Evolutionary conservation across 2,797 vertebrate species (phyloP), one percentile per base, ranked within the genome.

Genomic region (Sciurus carolinensis): DNA sequence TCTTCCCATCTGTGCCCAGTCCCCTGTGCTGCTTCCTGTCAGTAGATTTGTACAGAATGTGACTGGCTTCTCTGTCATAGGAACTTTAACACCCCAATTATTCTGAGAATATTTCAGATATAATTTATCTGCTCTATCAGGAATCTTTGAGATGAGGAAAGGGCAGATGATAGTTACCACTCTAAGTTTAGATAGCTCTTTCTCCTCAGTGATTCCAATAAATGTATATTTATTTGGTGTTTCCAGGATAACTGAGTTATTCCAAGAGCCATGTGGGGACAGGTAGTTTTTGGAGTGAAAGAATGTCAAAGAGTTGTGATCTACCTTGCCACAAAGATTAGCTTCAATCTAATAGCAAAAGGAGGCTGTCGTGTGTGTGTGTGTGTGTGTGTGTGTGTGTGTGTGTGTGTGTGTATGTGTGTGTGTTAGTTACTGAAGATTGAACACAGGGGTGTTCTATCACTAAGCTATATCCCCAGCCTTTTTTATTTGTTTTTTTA

Each of bases 61-160:
- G 1, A 14, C 39, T 2, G 30, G 75, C 26, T 33, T 22, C 52
- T 79, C 30, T 15, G 18, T 13, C 22, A 79, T 14, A 11, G 8
- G 33, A 9, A 9, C 33, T 52, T 50, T 18, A 57, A 54, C 81
- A 83, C 39, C 3, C 64, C 18, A 36, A 8, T 12, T 54, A 24
- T 44, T 36, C 52, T 8, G 50, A 84, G 72, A 52, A 33, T 66
- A 24, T 18, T 81, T 88, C 20, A 20, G 59, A 36, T 14, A 14
- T 15, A 18, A 79, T 64, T 79, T 73, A 57, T 84, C 50, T 73
- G 30, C 75, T 67, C 33, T 82, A 3, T 83, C 24, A 92, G 52
- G 69, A 89, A 4, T 44, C 59, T 94, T 94, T 91, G 89, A 72
- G 90, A 81, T 50, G 28, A 96, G 52, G 33, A 4, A 83, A 94